Conservation (phyloP, 2,797 vertebrate species). For the Argyrosomus regius region DNA sequence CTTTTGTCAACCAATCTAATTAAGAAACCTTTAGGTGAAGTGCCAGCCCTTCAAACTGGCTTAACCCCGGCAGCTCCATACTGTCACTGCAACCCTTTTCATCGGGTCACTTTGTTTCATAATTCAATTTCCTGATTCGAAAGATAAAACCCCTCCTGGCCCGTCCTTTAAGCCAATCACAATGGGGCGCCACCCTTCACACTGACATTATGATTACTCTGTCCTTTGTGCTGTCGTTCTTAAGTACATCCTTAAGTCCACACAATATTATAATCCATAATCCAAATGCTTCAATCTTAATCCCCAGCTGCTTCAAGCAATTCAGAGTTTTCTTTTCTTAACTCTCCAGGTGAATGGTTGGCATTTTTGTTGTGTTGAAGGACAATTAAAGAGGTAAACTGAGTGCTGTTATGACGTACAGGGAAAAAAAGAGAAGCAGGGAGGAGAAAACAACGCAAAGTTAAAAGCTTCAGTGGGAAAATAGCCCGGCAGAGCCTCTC, state of each 20-base stretch:
- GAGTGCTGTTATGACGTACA: slow-evolving; percentile 11
- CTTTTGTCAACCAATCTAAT: slow-evolving; percentile 70
- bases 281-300: slow-evolving; percentile 60
- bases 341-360: slow-evolving; percentile 51
- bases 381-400: slow-evolving; percentile 33
- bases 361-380: slow-evolving; percentile 40
- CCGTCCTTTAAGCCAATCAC: slow-evolving; percentile 57
- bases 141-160: slow-evolving; percentile 55
- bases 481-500: slow-evolving; percentile 31
- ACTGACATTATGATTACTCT: slow-evolving; percentile 64
- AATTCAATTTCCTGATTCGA: slow-evolving; percentile 69
- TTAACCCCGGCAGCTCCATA: slow-evolving; percentile 59
- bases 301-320: slow-evolving; percentile 42
- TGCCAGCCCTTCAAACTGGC: slow-evolving; percentile 62
- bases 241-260: slow-evolving; percentile 56
- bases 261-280: slow-evolving; percentile 70
- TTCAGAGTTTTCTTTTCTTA: slow-evolving; percentile 31
- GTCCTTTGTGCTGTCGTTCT: slow-evolving; percentile 64
- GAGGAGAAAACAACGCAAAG: slow-evolving; percentile 32
- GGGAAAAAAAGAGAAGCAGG: slow-evolving; percentile 17
- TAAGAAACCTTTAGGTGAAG: slow-evolving; percentile 73
- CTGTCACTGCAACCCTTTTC: slow-evolving; percentile 59
- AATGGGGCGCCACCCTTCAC: slow-evolving; percentile 46
- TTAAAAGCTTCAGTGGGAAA: slow-evolving; percentile 58
- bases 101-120: slow-evolving; percentile 64